Evolutionary conservation across 2,888 invertebrate species (phyloP).

Genomic region (Macrosiphum euphorbiae): DNA sequence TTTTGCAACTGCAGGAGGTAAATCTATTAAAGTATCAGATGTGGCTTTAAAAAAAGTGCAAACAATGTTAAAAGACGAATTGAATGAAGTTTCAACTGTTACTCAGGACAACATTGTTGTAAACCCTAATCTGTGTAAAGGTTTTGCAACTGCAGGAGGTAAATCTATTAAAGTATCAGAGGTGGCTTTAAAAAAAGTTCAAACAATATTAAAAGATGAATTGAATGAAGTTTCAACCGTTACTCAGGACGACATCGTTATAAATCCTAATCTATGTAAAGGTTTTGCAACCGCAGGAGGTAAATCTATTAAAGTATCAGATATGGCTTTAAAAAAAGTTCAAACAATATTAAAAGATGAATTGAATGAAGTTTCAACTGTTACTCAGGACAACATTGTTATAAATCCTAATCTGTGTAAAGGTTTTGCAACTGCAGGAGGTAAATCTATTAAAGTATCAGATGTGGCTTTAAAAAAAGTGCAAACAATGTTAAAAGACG

Average conservation of each 20-base stretch:
- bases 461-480: no score
- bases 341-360: background rate
- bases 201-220: background rate
- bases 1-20: slow-evolving; percentile 61
- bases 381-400: background rate
- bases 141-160: slow-evolving; percentile 61
- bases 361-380: background rate
- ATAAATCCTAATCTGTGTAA: background rate
- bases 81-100: background rate
- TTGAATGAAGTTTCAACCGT: background rate
- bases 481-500: no score
- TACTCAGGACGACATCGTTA: background rate
- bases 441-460: slow-evolving; percentile 49
- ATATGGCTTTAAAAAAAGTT: slow-evolving; percentile 17
- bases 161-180: slow-evolving; percentile 44
- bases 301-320: slow-evolving; percentile 44
- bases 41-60: slow-evolving; percentile 29
- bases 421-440: slow-evolving; percentile 61
- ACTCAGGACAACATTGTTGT: background rate
- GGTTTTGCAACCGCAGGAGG: slow-evolving; percentile 61
- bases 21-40: slow-evolving; percentile 37
- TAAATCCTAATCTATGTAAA: background rate
- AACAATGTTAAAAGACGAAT: background rate
- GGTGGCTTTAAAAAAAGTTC: slow-evolving; percentile 19
- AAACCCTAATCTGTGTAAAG: background rate